phyloP scores from a whole-genome alignment of 2,113 vertebrate species.

The Terrapene triunguis region DNA sequence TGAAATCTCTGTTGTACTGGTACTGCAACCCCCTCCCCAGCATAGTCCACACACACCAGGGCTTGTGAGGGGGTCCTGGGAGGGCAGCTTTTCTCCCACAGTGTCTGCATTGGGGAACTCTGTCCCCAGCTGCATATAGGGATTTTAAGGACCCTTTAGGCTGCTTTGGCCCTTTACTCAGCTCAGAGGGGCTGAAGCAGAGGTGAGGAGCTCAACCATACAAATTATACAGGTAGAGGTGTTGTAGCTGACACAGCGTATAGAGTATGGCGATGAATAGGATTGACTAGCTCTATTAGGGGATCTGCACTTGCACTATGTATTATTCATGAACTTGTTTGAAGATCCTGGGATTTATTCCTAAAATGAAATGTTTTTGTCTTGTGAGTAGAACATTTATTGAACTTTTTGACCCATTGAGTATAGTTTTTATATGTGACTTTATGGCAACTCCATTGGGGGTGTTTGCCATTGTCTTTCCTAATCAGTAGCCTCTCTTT shows the following conservation, averaged over 20 bases:
- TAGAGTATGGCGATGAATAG: not conserved
- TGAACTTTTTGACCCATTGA: not conserved
- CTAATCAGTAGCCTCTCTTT: not conserved
- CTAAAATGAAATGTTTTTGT: not conserved
- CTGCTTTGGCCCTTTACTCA: not conserved
- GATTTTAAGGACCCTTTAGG: not conserved
- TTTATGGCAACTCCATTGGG: not conserved
- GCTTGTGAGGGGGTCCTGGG: not conserved
- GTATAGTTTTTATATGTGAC: not conserved
- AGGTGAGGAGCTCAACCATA: not conserved
- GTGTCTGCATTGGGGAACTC: accelerated
- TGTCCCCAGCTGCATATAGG: accelerated
- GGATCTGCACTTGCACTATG: not conserved
- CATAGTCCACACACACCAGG: not conserved
- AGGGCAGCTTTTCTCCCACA: not conserved
- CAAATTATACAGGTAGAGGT: accelerated
- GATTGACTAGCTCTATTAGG: not conserved
- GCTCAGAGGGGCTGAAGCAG: not conserved
- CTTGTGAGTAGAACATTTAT: too few species aligned
- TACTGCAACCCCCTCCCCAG: too few species aligned
- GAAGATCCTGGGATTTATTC: not conserved
- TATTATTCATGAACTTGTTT: not conserved
- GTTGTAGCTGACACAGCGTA: not conserved
- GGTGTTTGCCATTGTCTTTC: not conserved
- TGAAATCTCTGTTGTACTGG: too few species aligned